A percentile compares a stretch with the other conserved stretches of the same genome.
Evolutionary conservation across 2,113 vertebrate species (phyloP).

Genomic region (Plecotus auritus): DNA sequence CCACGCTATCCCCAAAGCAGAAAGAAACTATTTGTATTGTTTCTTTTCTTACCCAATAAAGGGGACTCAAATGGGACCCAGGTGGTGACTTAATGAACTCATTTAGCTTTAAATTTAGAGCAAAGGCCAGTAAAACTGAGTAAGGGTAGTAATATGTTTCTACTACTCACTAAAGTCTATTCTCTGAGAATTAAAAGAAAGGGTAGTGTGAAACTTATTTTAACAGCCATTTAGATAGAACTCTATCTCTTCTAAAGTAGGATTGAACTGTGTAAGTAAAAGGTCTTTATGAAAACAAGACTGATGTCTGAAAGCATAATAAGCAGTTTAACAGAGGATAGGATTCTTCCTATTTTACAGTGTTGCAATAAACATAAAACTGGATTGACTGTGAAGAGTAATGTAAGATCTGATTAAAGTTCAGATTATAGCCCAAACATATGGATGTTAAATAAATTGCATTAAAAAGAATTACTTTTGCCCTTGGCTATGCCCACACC

Average conservation of each 20-base stretch:
- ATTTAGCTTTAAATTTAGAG: conserved; percentile 69
- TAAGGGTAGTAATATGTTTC: conserved; percentile 68
- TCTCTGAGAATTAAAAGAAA: conserved; percentile 47
- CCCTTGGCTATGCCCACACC: conserved; percentile 82
- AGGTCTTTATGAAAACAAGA: conserved; percentile 59
- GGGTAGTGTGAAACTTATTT: conserved; percentile 7
- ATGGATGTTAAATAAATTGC: conserved; percentile 79
- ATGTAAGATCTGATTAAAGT: conserved; percentile 81
- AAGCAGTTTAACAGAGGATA: conserved; percentile 39
- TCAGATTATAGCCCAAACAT: conserved; percentile 77
- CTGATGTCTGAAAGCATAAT: conserved; percentile 42
- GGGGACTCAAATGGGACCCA: conserved; percentile 61
- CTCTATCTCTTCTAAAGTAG: conserved; percentile 54
- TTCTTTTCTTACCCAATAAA: conserved; percentile 61
- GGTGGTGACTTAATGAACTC: conserved; percentile 60
- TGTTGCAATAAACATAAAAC: conserved; percentile 66
- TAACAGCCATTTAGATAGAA: conserved; percentile 54
- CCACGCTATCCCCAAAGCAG: neutral
- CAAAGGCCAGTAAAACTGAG: conserved; percentile 63
- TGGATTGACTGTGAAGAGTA: conserved; percentile 69
- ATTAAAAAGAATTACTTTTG: conserved; percentile 82
- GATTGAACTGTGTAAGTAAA: conserved; percentile 44
- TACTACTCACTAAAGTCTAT: conserved; percentile 60
- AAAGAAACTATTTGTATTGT: conserved; percentile 53
- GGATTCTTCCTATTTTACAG: conserved; percentile 58